These are phyloP conservation scores for Rhagophthalmus giganteus DNA, from an alignment of 2,888 invertebrate genomes.

Conservation along the genomic window DNA sequence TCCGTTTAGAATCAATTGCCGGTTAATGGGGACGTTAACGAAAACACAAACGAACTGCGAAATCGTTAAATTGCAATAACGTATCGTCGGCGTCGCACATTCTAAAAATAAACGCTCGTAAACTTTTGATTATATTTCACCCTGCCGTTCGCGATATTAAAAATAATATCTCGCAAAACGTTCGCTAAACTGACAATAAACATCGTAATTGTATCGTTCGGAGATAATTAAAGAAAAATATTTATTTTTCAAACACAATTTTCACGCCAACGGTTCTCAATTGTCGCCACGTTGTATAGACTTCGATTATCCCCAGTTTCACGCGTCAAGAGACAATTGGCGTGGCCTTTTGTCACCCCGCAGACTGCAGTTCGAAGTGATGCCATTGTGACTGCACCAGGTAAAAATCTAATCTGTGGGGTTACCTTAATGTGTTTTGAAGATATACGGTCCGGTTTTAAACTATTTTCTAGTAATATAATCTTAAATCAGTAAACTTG, in stretches of 20 bases:
- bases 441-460: conserved; percentile 37
- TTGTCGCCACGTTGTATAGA: conserved; percentile 32
- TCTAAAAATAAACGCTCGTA: neutral
- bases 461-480: conserved; percentile 36
- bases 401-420: conserved; percentile 34
- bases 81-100: too few species aligned
- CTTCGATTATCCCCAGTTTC: conserved; percentile 39
- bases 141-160: conserved; percentile 8
- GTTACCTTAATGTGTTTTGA: conserved; percentile 32
- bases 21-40: too few species aligned
- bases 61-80: neutral
- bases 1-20: too few species aligned
- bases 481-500: conserved; percentile 35
- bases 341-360: conserved; percentile 40
- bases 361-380: conserved; percentile 26
- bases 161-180: conserved; percentile 16
- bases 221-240: conserved; percentile 49
- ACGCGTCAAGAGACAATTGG: conserved; percentile 43
- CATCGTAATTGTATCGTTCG: conserved; percentile 16
- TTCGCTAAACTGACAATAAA: conserved; percentile 24
- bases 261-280: conserved; percentile 40
- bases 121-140: neutral
- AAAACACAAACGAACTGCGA: neutral
- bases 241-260: conserved; percentile 48
- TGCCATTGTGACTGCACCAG: conserved; percentile 35